Percentiles rank a stretch among this genome's conserved stretches.
Conservation (phyloP, 1,140 invertebrate species). For the Vanessa atalanta region DNA sequence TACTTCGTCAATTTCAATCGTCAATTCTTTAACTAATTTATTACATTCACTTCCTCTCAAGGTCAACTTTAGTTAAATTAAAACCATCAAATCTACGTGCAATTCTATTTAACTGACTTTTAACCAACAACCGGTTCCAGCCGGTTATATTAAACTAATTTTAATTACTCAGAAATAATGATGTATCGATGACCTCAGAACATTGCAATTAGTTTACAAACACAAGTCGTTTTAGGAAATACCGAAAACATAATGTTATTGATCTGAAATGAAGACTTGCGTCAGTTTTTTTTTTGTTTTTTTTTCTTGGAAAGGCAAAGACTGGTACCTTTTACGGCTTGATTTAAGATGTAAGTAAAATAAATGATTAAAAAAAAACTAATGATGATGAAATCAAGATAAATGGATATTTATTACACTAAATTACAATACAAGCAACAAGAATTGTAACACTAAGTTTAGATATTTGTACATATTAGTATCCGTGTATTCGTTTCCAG, state of each 20-base stretch:
- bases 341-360: not conserved
- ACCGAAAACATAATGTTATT: no score
- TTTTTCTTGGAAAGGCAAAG: not conserved
- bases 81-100: not conserved
- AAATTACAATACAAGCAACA: no score
- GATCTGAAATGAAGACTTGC: no score
- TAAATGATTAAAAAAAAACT: not conserved
- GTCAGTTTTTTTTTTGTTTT: not conserved
- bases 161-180: not conserved
- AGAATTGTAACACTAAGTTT: no score
- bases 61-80: not conserved
- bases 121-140: not conserved
- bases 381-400: no score
- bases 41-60: not conserved
- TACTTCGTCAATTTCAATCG: not conserved
- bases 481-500: no score
- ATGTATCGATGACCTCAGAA: slow-evolving; percentile 1
- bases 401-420: no score
- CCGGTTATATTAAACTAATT: not conserved
- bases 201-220: not conserved
- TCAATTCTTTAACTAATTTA: slow-evolving; percentile 2
- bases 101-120: not conserved
- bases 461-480: no score
- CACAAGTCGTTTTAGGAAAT: no score
- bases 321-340: not conserved